Base-by-base conservation (phyloP, 2,797 vertebrate species). In the Prunella strophiata region DNA sequence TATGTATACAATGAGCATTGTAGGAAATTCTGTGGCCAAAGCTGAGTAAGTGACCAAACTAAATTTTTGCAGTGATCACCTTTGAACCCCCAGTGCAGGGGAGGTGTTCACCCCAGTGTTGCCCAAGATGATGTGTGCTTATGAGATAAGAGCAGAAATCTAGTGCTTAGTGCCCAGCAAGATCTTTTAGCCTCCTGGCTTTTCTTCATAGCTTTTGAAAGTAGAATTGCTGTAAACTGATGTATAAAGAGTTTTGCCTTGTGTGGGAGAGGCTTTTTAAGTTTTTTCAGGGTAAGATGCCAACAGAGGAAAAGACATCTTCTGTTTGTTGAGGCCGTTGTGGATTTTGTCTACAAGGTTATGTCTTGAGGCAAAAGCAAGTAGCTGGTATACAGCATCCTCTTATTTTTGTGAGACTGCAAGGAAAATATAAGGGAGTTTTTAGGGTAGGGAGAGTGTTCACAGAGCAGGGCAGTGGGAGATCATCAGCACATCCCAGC, bases 361-460 rank as follows among this genome's bases (percentile, higher is more conserved):
- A 59, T 72, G 65, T 87, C 88, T 75, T 75, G 58, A 95, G 75
- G 65, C 66, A 88, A 87, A 89, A 75, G 30, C 70, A 85, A 91
- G 74, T 72, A 93, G 16, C 34, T 57, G 27, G 38, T 58, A 9
- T 15, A 23, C 29, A 63, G 32, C 26, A 32, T 55, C 45, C 67
- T 87, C 77, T 70, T 67, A 14, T 62, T 89, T 92, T 83, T 76
- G 70, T 83, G 67, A 85, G 42, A 18, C 54, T 94, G n/a, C 29
- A 70, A 55, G 43, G 32, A 88, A 91, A 88, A 30, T 48, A 47
- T 66, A 23, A 84, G 72, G 36, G 66, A 95, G 36, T 59, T 78
- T 62, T 84, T 34, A 62, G 40, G 34, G 34, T 15, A 59, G 30
- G n/a, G 52, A 74, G 59, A 63, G 9, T 11, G 21, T 70, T 92